Conservation (phyloP, 2,888 invertebrate genomes). For the Agriopis marginaria region DNA sequence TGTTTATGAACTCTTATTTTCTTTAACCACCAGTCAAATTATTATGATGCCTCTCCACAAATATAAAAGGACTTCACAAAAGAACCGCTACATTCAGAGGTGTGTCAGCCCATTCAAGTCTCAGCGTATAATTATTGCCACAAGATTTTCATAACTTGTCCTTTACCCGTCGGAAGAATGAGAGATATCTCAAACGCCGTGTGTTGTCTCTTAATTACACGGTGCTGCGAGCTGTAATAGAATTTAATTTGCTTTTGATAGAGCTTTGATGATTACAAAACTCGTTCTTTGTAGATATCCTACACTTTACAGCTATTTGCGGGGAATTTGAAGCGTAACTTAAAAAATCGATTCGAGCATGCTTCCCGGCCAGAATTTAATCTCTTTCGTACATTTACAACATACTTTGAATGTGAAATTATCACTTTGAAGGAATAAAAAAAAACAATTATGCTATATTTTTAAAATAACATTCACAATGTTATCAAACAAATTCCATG, state of each 20-base stretch:
- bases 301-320: background rate
- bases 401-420: no score
- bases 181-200: conserved; percentile 76
- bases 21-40: conserved; percentile 1
- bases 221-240: conserved; percentile 77
- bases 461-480: no score
- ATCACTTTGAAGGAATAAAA: no score
- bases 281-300: conserved; percentile 50
- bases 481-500: no score
- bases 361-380: no score
- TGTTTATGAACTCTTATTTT: background rate
- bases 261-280: conserved; percentile 54
- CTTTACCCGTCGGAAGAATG: conserved; percentile 70
- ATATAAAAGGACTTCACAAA: conserved; percentile 31
- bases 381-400: no score
- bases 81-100: conserved; percentile 54
- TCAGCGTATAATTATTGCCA: conserved; percentile 74
- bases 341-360: no score
- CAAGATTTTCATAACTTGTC: conserved; percentile 77
- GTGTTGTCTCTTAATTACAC: conserved; percentile 77
- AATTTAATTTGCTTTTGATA: conserved; percentile 75
- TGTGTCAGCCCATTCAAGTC: conserved; percentile 39
- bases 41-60: conserved; percentile 2
- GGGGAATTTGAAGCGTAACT: no score
- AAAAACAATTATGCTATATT: no score